Conservation (phyloP, 64 coral and sea anemone genomes). For the Pachyseris speciosa region DNA sequence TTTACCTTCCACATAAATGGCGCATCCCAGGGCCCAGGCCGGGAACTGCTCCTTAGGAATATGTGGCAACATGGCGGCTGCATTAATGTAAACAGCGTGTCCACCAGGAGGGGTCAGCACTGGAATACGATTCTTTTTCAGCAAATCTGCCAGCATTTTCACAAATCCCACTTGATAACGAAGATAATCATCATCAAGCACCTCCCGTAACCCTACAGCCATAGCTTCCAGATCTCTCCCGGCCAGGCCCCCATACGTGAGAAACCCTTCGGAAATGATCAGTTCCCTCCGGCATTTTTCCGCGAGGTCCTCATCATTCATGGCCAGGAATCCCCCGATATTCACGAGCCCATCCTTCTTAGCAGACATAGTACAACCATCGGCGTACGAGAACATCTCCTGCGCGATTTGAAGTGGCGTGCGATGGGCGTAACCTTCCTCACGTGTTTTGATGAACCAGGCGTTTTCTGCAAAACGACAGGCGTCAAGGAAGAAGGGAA, state of each 20-base stretch:
- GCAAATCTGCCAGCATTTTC: slow-evolving; percentile 52
- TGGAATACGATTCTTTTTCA: slow-evolving; percentile 31
- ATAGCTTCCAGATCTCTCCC: slow-evolving; percentile 79
- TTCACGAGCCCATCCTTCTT: slow-evolving; percentile 69
- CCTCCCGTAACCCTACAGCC: slow-evolving; percentile 58
- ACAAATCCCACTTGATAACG: slow-evolving; percentile 65
- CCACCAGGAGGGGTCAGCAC: slow-evolving; percentile 68
- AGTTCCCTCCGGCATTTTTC: slow-evolving; percentile 56
- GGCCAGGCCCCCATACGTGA: slow-evolving; percentile 71
- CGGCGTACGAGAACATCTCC: slow-evolving; percentile 55
- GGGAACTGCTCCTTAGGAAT: slow-evolving; percentile 64
- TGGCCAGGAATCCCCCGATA: slow-evolving; percentile 65
- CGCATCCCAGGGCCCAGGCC: slow-evolving; percentile 65
- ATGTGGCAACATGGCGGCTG: slow-evolving; percentile 61
- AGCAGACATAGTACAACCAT: slow-evolving; percentile 80
- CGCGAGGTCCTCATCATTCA: slow-evolving; percentile 55
- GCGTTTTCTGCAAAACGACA: slow-evolving; percentile 80
- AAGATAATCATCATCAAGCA: slow-evolving; percentile 66
- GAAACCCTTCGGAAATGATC: slow-evolving; percentile 77
- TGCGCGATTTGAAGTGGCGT: slow-evolving; percentile 56
- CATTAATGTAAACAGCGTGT: slow-evolving; percentile 81
- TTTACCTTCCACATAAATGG: slow-evolving; percentile 56
- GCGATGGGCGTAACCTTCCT: slow-evolving; percentile 26
- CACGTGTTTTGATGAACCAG: slow-evolving; percentile 70
- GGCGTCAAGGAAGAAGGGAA: slow-evolving; percentile 66